Base-by-base conservation (phyloP, 2,888 invertebrate species). In the Zaprionus obscuricornis region DNA sequence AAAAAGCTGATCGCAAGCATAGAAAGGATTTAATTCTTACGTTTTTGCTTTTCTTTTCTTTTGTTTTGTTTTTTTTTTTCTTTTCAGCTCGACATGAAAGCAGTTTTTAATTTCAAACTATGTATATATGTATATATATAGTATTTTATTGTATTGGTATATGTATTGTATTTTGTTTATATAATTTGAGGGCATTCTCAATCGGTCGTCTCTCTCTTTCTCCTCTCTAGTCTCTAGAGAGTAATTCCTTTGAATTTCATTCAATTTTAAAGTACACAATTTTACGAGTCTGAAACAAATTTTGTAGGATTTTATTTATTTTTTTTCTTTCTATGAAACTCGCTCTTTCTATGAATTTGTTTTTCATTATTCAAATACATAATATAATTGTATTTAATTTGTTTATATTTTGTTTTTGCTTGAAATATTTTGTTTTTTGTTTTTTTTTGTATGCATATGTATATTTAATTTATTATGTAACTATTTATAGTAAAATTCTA, bases 261-360 rank as follows among this genome's bases (percentile, higher is more conserved):
- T 81, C 81, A 81, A 74, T 76, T 79, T 79, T 76, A 75, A 78
- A 85, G 83, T 82, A 78, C 85, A 77, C 71, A 74, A 76, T 76
- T 78, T 66, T 66, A 47, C 67, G 71, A 82, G 77, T 66, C 58
- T 69, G 52, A 72, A 73, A 70, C 62, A 49, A 66, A 63, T 66
- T 40, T 40, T 56, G 40, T 36, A 31, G 55, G 40, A 34, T 34
- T 29, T 45, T n/a, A n/a, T n/a, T n/a, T n/a, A n/a, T 6, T 36
- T 29, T 26, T 26, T 43, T 1, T 5, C 0, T 14, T 45, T 40
- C 26, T 64, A 24, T 71, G 66, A 72, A 68, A 68, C 66, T 68
- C 72, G 60, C 39, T 45, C 71, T 66, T 4, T 22, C 24, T 69
- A 66, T 62, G 49, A 26, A 26, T 42, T 65, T 49, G n/a, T n/a